Percentiles rank a stretch among this genome's conserved stretches.
Conservation (phyloP, 2,113 vertebrate genomes). For the Eublepharis macularius region DNA sequence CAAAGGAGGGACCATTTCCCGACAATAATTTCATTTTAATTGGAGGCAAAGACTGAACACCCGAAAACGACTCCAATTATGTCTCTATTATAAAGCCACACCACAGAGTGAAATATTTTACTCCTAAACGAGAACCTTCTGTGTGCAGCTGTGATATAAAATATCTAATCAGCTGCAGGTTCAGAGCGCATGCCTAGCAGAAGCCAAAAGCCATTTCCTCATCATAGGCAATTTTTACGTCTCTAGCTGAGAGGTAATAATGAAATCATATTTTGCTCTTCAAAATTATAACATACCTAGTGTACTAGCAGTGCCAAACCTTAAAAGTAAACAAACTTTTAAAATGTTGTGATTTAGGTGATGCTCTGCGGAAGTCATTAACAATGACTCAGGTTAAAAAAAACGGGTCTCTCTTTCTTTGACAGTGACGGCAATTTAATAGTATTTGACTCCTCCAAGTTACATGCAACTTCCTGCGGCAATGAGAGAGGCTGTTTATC, state of each 20-base stretch:
- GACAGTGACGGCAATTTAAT: conserved; percentile 82
- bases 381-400: conserved; percentile 72
- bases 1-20: conserved; percentile 23
- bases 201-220: conserved; percentile 55
- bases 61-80: conserved; percentile 41
- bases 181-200: conserved; percentile 22
- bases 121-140: conserved; percentile 26
- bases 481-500: conserved; percentile 75
- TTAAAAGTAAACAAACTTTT: conserved; percentile 65
- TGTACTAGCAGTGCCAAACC: conserved; percentile 49
- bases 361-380: conserved; percentile 71
- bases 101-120: conserved; percentile 34
- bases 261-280: conserved; percentile 69
- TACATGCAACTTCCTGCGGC: conserved; percentile 70
- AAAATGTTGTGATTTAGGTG: conserved; percentile 71
- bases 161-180: conserved; percentile 42
- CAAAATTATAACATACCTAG: neutral
- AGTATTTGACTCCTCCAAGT: conserved; percentile 73
- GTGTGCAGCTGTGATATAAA: conserved; percentile 55
- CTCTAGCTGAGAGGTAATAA: conserved; percentile 66
- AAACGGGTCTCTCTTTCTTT: conserved; percentile 65
- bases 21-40: conserved; percentile 40
- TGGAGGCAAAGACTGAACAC: conserved; percentile 34
- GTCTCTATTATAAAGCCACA: conserved; percentile 42
- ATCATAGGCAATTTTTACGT: conserved; percentile 58